Conservation (phyloP, 2,113 vertebrate genomes). For the Anthoscopus minutus region DNA sequence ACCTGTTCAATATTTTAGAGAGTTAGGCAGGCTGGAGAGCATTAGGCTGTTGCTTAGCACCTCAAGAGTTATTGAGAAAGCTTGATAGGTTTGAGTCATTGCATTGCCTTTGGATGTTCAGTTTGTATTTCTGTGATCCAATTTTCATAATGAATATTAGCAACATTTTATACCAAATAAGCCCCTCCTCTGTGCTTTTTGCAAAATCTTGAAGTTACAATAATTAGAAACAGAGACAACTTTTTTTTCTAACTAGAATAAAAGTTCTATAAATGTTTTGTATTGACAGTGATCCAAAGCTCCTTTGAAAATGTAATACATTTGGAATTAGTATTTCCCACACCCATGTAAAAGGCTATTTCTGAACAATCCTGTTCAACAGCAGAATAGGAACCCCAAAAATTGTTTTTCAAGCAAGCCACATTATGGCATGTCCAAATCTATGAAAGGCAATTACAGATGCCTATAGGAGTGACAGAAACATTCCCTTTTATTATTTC, state of each 20-base stretch:
- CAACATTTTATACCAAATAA: background rate
- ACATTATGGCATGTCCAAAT: background rate
- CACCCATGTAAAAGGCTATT: background rate
- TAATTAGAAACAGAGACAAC: background rate
- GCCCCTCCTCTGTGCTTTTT: background rate
- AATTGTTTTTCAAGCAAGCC: background rate
- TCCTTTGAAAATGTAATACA: background rate
- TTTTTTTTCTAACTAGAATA: conserved; percentile 26
- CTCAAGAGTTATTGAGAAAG: background rate
- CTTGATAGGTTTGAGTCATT: background rate
- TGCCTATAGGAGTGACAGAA: background rate
- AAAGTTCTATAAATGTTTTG: conserved; percentile 44
- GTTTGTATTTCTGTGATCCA: background rate
- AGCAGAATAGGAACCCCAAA: background rate
- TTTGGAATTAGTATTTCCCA: conserved; percentile 14
- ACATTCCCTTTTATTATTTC: conserved; percentile 5
- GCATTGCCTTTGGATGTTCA: background rate
- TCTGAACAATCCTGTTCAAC: conserved; percentile 13
- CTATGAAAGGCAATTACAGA: background rate
- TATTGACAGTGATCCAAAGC: conserved; percentile 10
- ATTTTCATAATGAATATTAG: background rate
- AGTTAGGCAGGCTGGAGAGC: background rate
- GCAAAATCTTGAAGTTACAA: background rate
- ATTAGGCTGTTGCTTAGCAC: background rate
- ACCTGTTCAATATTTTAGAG: background rate